phyloP scores from a whole-genome alignment of 2,113 vertebrate genomes.

The Odocoileus hemionus region DNA sequence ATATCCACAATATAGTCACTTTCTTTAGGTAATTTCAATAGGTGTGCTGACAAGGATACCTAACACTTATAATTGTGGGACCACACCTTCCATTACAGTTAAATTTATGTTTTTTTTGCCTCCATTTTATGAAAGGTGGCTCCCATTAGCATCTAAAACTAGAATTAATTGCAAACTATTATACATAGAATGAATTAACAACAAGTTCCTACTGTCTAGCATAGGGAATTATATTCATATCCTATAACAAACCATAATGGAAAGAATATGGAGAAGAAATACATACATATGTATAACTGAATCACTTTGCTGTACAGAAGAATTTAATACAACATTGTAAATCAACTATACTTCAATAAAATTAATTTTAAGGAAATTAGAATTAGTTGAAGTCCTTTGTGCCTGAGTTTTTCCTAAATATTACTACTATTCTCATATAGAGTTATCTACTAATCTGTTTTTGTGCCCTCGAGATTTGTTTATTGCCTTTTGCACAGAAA shows the following conservation, averaged over 20 bases:
- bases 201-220: background rate
- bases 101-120: background rate
- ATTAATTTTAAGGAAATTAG: background rate
- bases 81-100: background rate
- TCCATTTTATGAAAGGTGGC: background rate
- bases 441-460: background rate
- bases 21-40: background rate
- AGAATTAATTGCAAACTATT: background rate
- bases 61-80: background rate
- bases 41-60: background rate
- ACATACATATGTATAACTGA: background rate
- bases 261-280: background rate
- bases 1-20: background rate
- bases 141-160: background rate
- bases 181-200: background rate
- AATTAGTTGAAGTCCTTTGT: background rate
- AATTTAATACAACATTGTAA: background rate
- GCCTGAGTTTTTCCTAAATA: background rate
- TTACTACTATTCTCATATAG: background rate
- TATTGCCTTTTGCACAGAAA: background rate
- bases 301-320: background rate
- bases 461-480: background rate
- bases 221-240: background rate
- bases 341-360: background rate
- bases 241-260: background rate